These are phyloP conservation scores for Cyprinodon diabolis DNA, from an alignment of 2,797 vertebrate genomes.

Conservation along the genomic window DNA sequence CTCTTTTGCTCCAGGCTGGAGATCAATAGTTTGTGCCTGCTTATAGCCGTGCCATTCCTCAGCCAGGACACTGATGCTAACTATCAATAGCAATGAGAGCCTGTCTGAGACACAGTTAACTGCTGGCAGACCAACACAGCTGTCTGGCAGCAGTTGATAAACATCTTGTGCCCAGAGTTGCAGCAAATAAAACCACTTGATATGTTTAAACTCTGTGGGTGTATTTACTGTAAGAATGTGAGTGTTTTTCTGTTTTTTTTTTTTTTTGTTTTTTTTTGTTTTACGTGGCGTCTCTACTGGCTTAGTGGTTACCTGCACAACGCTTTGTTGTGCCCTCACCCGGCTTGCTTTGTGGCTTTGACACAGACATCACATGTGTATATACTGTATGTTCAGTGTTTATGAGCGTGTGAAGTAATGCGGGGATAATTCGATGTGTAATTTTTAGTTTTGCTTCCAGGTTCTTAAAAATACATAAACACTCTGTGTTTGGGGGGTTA, in stretches of 20 bases:
- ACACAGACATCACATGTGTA: conserved; percentile 51
- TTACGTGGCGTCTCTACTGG: conserved; percentile 42
- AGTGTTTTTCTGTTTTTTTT: conserved; percentile 27
- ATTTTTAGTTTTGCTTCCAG: conserved; percentile 68
- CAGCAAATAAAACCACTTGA: conserved; percentile 83
- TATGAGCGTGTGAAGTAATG: conserved; percentile 56
- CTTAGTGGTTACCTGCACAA: conserved; percentile 59
- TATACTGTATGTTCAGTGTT: conserved; percentile 47
- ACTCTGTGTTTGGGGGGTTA: conserved; percentile 65
- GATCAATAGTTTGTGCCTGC: conserved; percentile 86
- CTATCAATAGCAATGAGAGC: conserved; percentile 88
- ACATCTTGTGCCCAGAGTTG: conserved; percentile 78
- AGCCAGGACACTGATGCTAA: conserved; percentile 85
- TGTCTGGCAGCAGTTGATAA: conserved; percentile 84
- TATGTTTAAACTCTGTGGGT: conserved; percentile 77
- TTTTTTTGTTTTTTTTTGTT: conserved; percentile 10
- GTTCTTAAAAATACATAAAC: conserved; percentile 78
- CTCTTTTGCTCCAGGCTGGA: conserved; percentile 71
- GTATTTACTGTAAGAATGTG: conserved; percentile 74
- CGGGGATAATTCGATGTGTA: conserved; percentile 62
- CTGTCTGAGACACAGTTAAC: conserved; percentile 82
- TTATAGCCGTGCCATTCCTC: conserved; percentile 86
- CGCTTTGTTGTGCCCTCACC: conserved; percentile 43
- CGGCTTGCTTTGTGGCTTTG: conserved; percentile 38
- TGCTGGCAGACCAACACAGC: conserved; percentile 75